Evolutionary conservation across 2,888 invertebrate genomes (phyloP), one percentile per base, ranked within the genome.

Genomic region (Amiota minor): DNA sequence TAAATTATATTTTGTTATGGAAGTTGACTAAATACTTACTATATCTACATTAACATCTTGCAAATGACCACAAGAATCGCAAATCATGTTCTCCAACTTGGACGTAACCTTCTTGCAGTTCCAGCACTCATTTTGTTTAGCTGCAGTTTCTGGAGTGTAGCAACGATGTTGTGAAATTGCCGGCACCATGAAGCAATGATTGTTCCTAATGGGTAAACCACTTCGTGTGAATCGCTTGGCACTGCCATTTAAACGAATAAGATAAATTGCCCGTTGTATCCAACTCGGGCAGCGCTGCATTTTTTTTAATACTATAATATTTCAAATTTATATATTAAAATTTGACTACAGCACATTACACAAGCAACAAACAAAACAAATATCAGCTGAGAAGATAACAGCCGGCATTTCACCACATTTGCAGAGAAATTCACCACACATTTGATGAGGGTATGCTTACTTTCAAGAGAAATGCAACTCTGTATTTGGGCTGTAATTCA

Each of bases 31-130:
- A 12, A 2, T 46, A 78, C 84, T 75, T 75, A 87, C 89, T 74
- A 84, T 77, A 14, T 76, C 78, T 3, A 75, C 72, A 45, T 86
- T 76, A 0, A 88, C 84, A 76, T 89, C 88, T 75, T 88, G 89
- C 11, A 90, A 75, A 47, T 82, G 81, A 1, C 88, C 87, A 75
- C 89, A 90, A 0, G 84, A 78, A 0, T 74, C 71, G 70, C 89
- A 90, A 1, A 89, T 81, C 77, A 90, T 86, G 62, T 84, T 75
- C 69, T 81, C 80, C 14, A 72, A 77, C 8, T 73, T 74, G 9
- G 61, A 61, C 0, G 77, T 74, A 11, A 72, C 59, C 9, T 79
- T 80, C 47, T 82, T 78, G 50, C 88, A 87, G 68, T 81, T 84
- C 83, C 83, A 83, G 16, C 83, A 83, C 12, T 62, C 64, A 23